These are phyloP conservation scores for Amazona vittata DNA, from an alignment of 2,113 vertebrate species.

Conservation along the genomic window DNA sequence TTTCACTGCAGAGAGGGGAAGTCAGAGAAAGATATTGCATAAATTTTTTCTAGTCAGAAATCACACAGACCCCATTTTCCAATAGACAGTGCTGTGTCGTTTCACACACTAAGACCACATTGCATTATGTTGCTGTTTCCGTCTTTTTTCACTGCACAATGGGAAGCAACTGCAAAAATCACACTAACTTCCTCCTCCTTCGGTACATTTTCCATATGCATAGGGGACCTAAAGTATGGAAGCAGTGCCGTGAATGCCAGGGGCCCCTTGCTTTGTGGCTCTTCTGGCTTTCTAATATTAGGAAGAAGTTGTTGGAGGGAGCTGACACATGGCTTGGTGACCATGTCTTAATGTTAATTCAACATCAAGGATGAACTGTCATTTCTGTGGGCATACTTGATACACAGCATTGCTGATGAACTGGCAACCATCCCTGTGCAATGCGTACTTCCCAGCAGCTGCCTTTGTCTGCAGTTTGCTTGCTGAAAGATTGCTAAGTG, in stretches of 20 bases:
- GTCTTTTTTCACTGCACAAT: background rate
- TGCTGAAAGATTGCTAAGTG: fast-evolving
- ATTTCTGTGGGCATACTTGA: background rate
- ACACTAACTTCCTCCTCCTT: background rate
- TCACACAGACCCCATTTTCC: background rate
- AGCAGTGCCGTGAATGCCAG: background rate
- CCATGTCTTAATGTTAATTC: background rate
- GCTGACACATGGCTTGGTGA: background rate
- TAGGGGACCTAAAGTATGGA: background rate
- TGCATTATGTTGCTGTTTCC: background rate
- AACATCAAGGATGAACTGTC: background rate
- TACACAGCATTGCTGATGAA: background rate
- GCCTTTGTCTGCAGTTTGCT: background rate
- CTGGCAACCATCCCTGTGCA: background rate
- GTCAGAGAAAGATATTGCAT: background rate
- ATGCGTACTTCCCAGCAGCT: background rate
- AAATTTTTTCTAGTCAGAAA: background rate
- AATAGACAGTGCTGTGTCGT: background rate
- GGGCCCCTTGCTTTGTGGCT: background rate
- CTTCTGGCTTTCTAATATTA: background rate
- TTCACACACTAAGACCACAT: background rate
- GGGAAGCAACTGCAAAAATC: background rate
- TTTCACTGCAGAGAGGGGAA: background rate
- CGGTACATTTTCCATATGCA: background rate
- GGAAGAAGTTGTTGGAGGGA: background rate